phyloP scores from a whole-genome alignment of 1,140 invertebrate genomes.

The Solenopsis fugax region DNA sequence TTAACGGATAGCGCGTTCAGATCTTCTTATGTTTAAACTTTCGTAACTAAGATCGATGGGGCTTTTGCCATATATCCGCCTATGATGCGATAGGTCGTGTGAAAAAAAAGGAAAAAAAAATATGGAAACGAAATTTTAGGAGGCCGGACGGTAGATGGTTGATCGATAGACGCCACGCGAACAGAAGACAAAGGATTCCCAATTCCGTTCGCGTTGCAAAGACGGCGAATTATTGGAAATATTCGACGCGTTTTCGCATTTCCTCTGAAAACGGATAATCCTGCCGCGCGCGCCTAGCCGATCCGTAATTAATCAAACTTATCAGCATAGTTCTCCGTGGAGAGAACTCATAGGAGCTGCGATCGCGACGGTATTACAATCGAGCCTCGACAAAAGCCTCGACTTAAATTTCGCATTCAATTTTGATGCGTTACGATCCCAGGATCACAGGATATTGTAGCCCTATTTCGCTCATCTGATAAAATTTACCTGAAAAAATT shows the following conservation, averaged over 20 bases:
- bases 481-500: background rate
- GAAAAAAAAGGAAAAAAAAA: background rate
- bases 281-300: background rate
- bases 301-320: slow-evolving; percentile 44
- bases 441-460: background rate
- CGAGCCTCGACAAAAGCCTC: slow-evolving; percentile 4
- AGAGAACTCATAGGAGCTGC: slow-evolving; percentile 20
- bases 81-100: slow-evolving; percentile 2
- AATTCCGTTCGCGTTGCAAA: slow-evolving; percentile 10
- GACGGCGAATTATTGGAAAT: slow-evolving; percentile 42
- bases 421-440: slow-evolving; percentile 10
- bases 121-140: slow-evolving; percentile 36
- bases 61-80: slow-evolving; percentile 6
- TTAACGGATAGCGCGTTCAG: slow-evolving; percentile 45
- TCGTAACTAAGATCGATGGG: slow-evolving; percentile 56
- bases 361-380: slow-evolving; percentile 48
- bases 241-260: slow-evolving; percentile 39
- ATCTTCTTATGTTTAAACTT: slow-evolving; percentile 54
- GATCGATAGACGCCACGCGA: background rate
- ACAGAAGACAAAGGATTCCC: slow-evolving; percentile 24
- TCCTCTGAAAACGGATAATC: slow-evolving; percentile 27
- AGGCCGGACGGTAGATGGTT: background rate
- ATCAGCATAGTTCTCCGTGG: slow-evolving; percentile 29
- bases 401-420: slow-evolving; percentile 2
- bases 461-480: background rate